Evolutionary conservation across 2,113 vertebrate species (phyloP), one percentile per base, ranked within the genome.

Genomic region (Pycnonotus jocosus): DNA sequence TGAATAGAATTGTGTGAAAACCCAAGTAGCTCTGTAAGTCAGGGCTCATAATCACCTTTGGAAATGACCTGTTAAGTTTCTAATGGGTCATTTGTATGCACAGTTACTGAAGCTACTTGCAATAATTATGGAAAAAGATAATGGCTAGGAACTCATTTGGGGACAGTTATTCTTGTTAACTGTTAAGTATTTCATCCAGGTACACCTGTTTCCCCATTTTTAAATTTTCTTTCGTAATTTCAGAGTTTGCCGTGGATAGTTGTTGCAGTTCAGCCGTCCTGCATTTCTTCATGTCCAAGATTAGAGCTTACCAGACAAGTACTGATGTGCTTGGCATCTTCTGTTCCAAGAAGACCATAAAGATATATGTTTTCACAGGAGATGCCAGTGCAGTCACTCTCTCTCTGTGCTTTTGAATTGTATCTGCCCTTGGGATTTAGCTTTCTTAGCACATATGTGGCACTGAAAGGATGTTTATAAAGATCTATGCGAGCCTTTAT

Each of bases 21-120:
- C 60, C 17, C 0, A 3, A 74, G 70, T 81, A 89, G 56, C 40
- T 92, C 51, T 92, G 31, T 82, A 92, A 92, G 68, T 92, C 85
- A 82, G 79, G 22, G 56, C 47, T 86, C 70, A 70, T 92, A 94
- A 95, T 88, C 92, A 93, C 92, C 81, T 94, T 94, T 94, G 69
- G 77, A 96, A 97, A 95, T 94, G 90, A 96, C 92, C 92, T 95
- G 85, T 81, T 95, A 94, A 78, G 51, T 95, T 96, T 84, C 72
- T 92, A 92, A 88, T 86, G 95, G 60, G 68, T 90, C 57, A 90
- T 96, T 94, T 92, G 74, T 93, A 96, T 95, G 79, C 88, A 77
- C 33, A 88, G 81, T 88, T 96, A 88, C 93, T 86, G 88, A 91
- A 88, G 51, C 61, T 78, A 58, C 53, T 90, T 86, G 78, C 47